Evolutionary conservation across 2,888 invertebrate genomes (phyloP).

Genomic region (Rhabditoides inermis): DNA sequence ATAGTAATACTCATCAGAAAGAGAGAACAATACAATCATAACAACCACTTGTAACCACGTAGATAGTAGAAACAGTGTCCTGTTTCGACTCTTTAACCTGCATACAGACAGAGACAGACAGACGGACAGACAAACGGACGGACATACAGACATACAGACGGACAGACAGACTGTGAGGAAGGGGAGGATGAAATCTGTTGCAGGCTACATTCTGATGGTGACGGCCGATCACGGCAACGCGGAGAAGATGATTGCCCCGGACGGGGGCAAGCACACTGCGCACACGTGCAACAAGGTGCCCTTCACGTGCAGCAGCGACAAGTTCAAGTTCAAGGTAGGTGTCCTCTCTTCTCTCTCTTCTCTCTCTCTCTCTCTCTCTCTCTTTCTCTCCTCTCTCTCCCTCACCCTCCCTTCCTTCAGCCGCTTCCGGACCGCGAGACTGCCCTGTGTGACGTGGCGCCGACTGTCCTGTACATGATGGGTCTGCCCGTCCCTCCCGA

Average conservation of each 20-base stretch:
- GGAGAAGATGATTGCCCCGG: conserved; percentile 54
- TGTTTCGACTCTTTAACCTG: too few species aligned
- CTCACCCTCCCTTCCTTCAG: not conserved
- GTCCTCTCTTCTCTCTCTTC: too few species aligned
- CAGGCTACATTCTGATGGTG: conserved; percentile 26
- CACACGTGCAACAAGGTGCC: conserved; percentile 54
- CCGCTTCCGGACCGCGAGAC: conserved; percentile 32
- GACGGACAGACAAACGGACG: too few species aligned
- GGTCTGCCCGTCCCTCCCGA: conserved; percentile 53
- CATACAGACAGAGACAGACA: too few species aligned
- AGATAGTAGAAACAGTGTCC: too few species aligned
- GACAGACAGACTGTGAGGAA: too few species aligned
- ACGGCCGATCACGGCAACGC: conserved; percentile 55
- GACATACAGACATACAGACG: too few species aligned
- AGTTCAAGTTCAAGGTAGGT: conserved; percentile 37
- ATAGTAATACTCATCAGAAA: too few species aligned
- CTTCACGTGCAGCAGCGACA: conserved; percentile 42
- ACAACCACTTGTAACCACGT: too few species aligned
- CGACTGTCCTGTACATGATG: conserved; percentile 54
- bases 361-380: not conserved
- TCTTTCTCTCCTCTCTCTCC: not conserved
- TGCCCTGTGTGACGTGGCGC: conserved; percentile 56
- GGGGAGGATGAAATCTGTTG: too few species aligned
- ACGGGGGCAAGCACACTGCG: conserved; percentile 55
- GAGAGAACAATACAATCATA: too few species aligned